These are phyloP conservation scores for Crotalus tigris DNA, from an alignment of 2,113 vertebrate species.

Conservation along the genomic window DNA sequence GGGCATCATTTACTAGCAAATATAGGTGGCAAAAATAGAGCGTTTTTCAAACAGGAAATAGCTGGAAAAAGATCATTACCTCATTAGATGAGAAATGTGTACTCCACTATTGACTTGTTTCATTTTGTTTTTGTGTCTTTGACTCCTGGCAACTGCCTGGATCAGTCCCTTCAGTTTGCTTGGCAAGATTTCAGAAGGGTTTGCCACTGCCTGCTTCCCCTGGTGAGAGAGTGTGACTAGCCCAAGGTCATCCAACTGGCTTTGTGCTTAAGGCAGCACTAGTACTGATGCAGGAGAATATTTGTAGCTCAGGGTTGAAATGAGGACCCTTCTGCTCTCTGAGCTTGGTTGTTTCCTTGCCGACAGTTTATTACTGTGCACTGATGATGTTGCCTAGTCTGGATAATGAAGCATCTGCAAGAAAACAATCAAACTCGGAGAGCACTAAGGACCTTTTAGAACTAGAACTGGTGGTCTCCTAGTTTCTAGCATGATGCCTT, in stretches of 20 bases:
- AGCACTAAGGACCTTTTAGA: background rate
- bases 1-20: slow-evolving; percentile 4
- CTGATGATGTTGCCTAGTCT: background rate
- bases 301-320: background rate
- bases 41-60: background rate
- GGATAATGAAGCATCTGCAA: background rate
- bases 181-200: background rate
- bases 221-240: background rate
- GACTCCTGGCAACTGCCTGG: background rate
- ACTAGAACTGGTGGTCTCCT: background rate
- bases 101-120: background rate
- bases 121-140: background rate
- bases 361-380: background rate
- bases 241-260: background rate
- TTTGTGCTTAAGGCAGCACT: background rate
- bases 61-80: background rate
- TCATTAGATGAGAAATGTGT: slow-evolving; percentile 5
- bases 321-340: background rate
- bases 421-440: background rate
- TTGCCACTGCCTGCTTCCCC: background rate
- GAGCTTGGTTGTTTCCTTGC: background rate
- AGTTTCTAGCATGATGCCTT: background rate
- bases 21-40: background rate
- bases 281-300: background rate
- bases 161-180: background rate